Base-by-base conservation (phyloP, 2,113 vertebrate species). In the Hippocampus comes region DNA sequence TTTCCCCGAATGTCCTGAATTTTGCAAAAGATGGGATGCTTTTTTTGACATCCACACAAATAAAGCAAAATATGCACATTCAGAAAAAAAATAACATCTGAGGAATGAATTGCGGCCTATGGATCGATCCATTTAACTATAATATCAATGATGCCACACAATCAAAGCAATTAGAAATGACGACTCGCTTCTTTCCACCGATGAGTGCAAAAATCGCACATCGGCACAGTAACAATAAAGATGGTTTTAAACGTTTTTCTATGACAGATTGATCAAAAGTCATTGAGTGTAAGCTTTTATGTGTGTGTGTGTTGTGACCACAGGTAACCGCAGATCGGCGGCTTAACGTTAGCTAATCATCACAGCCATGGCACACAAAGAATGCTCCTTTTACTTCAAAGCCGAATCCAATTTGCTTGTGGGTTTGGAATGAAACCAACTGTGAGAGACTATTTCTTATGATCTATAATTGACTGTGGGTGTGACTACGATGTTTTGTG, bases 351-450 rank as follows among this genome's bases (percentile, higher is more conserved):
- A 78, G 78, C 87, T 84, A 78, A 83, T 81, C 75, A 77, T 67
- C 78, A 78, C 79, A 46, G 71, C 77, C 77, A 70, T 38, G 71
- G 75, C 78, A 84, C 86, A 87, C 86, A 87, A 86, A 88, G 84
- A 87, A 80, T 75, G 73, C 63, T 78, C 57, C 51, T 14, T 63
- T 21, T 14, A 27, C 43, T 61, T 61, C 23, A 66, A 23, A 70
- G 12, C 42, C 82, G 53, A 70, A 79, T 71, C 27, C 67, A 3
- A 74, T 73, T 78, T 76, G 9, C 59, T 76, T 10, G 10, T 71
- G 69, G 64, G n/a, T 65, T 68, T 67, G 3, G 72, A 61, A 73
- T 38, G 25, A 66, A 8, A 9, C 2, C 12, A 23, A 48, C 1
- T 4, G 15, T 14, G 17, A 11, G 59, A 34, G 27, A 5, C 9